Conservation (phyloP, 2,113 vertebrate species). For the Cromileptes altivelis region DNA sequence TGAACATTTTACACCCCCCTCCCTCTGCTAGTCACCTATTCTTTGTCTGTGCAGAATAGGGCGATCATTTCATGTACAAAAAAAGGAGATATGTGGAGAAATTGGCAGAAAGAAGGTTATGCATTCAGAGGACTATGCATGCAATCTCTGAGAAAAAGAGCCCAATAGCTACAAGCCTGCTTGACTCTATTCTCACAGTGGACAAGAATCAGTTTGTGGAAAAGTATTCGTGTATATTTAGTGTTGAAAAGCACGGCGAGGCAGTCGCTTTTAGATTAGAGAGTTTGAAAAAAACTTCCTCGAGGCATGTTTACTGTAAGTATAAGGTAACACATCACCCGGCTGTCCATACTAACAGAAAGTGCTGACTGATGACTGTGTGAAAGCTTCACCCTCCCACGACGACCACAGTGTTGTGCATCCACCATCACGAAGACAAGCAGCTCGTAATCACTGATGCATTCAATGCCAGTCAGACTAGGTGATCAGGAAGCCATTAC, state of each 20-base stretch:
- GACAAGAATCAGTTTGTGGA: background rate
- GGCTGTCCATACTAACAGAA: background rate
- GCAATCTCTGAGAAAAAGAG: slow-evolving; percentile 30
- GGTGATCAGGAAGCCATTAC: slow-evolving; percentile 13
- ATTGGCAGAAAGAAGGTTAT: slow-evolving; percentile 23
- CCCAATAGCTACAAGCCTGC: slow-evolving; percentile 1
- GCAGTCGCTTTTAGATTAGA: background rate
- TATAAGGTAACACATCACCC: background rate
- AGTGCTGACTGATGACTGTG: slow-evolving; percentile 27
- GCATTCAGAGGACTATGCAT: slow-evolving; percentile 29
- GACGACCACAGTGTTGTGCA: background rate
- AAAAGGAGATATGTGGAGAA: slow-evolving; percentile 14
- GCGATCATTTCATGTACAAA: slow-evolving; percentile 8
- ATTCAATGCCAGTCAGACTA: slow-evolving; percentile 10
- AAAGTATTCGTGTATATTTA: background rate
- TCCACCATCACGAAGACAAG: background rate
- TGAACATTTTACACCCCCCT: slow-evolving; percentile 58
- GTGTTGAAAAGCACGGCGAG: background rate
- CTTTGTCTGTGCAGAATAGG: slow-evolving; percentile 18
- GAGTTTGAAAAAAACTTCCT: background rate
- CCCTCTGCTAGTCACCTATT: slow-evolving; percentile 14
- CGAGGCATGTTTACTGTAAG: background rate
- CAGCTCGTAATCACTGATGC: background rate
- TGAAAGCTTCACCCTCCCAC: slow-evolving; percentile 26
- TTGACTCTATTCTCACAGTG: background rate